These are phyloP conservation scores for Chrysopilus asiliformis DNA, from an alignment of 2,888 invertebrate genomes.

Conservation along the genomic window DNA sequence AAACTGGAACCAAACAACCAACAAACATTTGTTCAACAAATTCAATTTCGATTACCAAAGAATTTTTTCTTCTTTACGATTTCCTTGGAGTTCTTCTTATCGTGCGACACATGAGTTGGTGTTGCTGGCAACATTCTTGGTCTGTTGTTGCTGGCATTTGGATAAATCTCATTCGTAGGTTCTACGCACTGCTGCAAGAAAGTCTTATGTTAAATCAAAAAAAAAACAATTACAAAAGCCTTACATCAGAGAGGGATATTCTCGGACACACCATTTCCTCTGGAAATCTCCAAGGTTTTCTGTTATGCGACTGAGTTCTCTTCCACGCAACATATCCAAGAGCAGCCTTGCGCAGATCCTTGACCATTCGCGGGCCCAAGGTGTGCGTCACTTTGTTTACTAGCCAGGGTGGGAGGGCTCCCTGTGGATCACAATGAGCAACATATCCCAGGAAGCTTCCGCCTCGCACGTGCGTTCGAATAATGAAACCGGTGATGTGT, in stretches of 20 bases:
- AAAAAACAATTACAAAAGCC: background rate
- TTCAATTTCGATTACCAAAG: too few relatives aligned
- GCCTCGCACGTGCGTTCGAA: slow-evolving; percentile 43
- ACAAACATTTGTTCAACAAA: too few relatives aligned
- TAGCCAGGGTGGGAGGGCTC: slow-evolving; percentile 76
- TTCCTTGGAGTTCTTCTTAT: slow-evolving; percentile 9
- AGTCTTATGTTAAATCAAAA: background rate
- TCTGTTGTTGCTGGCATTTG: slow-evolving; percentile 2
- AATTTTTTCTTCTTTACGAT: slow-evolving; percentile 10
- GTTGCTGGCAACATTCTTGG: slow-evolving; percentile 1
- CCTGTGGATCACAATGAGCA: slow-evolving; percentile 80
- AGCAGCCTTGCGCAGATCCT: slow-evolving; percentile 68
- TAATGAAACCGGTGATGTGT: slow-evolving; percentile 50
- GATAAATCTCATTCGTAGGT: background rate
- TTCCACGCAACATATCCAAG: slow-evolving; percentile 77
- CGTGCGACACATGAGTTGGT: slow-evolving; percentile 1
- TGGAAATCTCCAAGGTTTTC: slow-evolving; percentile 80
- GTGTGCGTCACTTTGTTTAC: slow-evolving; percentile 72
- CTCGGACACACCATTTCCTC: slow-evolving; percentile 66
- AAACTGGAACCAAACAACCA: too few relatives aligned
- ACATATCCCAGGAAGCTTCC: slow-evolving; percentile 78
- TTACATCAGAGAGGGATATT: slow-evolving; percentile 48
- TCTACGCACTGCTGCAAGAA: slow-evolving; percentile 11
- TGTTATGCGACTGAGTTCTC: slow-evolving; percentile 51
- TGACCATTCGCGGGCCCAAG: slow-evolving; percentile 74